Evolutionary conservation across 2,113 vertebrate species (phyloP), one percentile per base, ranked within the genome.

Genomic region (Ornithorhynchus anatinus): DNA sequence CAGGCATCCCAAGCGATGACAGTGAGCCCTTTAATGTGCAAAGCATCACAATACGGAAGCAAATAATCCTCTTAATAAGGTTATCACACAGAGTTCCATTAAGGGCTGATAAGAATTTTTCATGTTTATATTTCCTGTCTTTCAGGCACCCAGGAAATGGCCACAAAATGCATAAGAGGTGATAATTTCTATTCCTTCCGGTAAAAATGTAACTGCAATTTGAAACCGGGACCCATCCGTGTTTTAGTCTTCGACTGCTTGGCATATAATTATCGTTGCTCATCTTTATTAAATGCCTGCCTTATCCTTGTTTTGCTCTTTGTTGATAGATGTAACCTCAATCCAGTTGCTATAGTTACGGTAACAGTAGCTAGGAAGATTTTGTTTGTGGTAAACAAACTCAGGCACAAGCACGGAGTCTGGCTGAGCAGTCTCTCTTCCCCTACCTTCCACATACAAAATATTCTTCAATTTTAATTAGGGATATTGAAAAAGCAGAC

Each of bases 351-450:
- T 84, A 91, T 90, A 87, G 84, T 65, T 80, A 91, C 84, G 0
- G 84, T 81, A 90, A 89, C 80, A 88, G 89, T 87, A 88, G 85
- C 86, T 84, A 82, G 84, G 85, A 77, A 91, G 81, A 85, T 87
- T 86, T 89, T 91, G 85, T 90, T 91, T 92, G 84, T 88, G 78
- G 90, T 91, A 92, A 94, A 92, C 89, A 94, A 86, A 91, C 80
- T 52, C 74, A 75, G 75, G 69, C 75, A 77, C 66, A 82, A 72
- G 78, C 69, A 0, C 73, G 62, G 73, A 88, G 82, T 71, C 66
- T 80, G 50, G 72, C n/a, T 27, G 37, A 90, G 43, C 75, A 80
- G 44, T 75, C 72, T 77, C 60, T 42, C 56, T 89, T 69, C 63
- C 47, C 75, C 80, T 77, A 67, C 37, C 59, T 59, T 72, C 52